Evolutionary conservation across 2,113 vertebrate species (phyloP).

Genomic region (Notothenia coriiceps): DNA sequence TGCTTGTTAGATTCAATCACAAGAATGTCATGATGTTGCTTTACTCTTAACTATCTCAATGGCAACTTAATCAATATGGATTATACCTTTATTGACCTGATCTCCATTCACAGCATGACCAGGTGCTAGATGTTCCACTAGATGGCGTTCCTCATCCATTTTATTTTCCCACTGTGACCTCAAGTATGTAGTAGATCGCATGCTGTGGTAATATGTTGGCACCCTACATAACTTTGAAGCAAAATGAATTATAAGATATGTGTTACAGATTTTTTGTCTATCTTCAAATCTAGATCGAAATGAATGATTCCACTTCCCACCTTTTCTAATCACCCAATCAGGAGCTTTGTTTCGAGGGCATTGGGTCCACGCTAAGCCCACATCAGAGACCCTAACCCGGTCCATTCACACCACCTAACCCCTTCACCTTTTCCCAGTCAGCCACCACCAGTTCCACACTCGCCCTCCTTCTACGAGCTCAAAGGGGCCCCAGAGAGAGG

Average conservation of each 20-base stretch:
- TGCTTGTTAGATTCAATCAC: neutral
- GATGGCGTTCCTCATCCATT: slow-evolving; percentile 49
- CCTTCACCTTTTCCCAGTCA: slow-evolving; percentile 64
- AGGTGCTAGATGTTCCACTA: slow-evolving; percentile 46
- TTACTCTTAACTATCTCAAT: neutral
- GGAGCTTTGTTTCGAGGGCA: neutral
- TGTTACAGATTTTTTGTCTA: neutral
- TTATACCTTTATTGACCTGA: neutral
- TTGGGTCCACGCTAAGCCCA: slow-evolving; percentile 29
- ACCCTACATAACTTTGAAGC: neutral
- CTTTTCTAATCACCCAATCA: neutral
- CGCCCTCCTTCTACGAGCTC: slow-evolving; percentile 44
- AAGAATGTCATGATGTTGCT: neutral
- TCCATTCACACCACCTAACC: slow-evolving; percentile 69
- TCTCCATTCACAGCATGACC: neutral
- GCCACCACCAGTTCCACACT: slow-evolving; percentile 39
- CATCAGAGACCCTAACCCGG: slow-evolving; percentile 30
- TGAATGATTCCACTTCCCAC: neutral
- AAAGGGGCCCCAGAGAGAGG: slow-evolving; percentile 56
- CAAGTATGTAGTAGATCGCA: slow-evolving; percentile 26
- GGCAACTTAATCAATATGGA: neutral
- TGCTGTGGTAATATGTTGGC: slow-evolving; percentile 5
- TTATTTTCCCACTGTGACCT: neutral
- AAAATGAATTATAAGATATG: neutral
- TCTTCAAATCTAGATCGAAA: neutral